Conservation (phyloP, 2,888 invertebrate species). For the Phortica magna region DNA sequence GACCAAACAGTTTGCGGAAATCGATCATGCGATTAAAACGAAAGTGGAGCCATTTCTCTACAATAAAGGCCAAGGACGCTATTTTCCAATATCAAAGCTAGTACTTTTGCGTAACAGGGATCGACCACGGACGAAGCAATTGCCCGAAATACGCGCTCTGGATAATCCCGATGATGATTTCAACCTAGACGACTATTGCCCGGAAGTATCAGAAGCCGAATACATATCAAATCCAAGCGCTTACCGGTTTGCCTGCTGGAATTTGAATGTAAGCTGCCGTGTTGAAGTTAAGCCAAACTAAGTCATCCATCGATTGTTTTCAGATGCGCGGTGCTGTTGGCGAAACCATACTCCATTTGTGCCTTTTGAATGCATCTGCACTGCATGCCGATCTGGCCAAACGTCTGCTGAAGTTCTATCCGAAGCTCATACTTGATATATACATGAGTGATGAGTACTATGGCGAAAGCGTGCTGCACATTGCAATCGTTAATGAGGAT, state of each 20-base stretch:
- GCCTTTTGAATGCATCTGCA: slow-evolving; percentile 93
- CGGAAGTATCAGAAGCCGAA: slow-evolving; percentile 82
- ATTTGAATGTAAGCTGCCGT: slow-evolving; percentile 81
- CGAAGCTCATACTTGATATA: slow-evolving; percentile 96
- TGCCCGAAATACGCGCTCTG: slow-evolving; percentile 87
- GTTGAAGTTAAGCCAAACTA: slow-evolving; percentile 51
- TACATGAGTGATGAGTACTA: slow-evolving; percentile 98
- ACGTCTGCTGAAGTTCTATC: slow-evolving; percentile 92
- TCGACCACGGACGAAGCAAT: slow-evolving; percentile 87
- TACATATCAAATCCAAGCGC: slow-evolving; percentile 83
- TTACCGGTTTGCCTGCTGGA: slow-evolving; percentile 94
- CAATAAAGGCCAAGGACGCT: slow-evolving; percentile 92
- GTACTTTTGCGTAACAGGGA: slow-evolving; percentile 93
- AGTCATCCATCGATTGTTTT: neutral
- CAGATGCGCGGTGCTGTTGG: slow-evolving; percentile 96
- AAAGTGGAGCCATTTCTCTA: slow-evolving; percentile 95
- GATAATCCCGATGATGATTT: slow-evolving; percentile 92
- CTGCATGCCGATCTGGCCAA: slow-evolving; percentile 96
- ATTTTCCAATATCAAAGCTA: slow-evolving; percentile 92
- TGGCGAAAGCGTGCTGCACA: slow-evolving; percentile 96
- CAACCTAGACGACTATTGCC: slow-evolving; percentile 88
- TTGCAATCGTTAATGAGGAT: slow-evolving; percentile 99
- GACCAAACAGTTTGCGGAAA: slow-evolving; percentile 93
- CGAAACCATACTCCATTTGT: slow-evolving; percentile 95
- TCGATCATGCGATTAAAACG: slow-evolving; percentile 94